phyloP scores from a whole-genome alignment of 1,140 invertebrate species.

The Drosophila auraria region DNA sequence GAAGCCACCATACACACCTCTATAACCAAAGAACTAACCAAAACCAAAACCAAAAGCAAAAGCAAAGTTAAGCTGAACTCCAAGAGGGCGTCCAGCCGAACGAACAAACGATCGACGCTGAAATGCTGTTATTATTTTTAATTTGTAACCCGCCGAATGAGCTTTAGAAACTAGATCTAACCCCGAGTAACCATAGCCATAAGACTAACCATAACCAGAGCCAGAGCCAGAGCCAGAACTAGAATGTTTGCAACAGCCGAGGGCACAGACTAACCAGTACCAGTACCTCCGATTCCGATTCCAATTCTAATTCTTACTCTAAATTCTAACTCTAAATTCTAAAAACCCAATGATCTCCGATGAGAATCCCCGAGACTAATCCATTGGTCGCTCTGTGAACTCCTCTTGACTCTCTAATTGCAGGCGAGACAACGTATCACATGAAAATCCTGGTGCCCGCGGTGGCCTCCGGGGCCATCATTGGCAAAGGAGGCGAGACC shows the following conservation, averaged over 20 bases:
- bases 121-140: conserved; percentile 83
- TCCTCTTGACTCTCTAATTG: conserved; percentile 60
- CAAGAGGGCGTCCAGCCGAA: conserved; percentile 35
- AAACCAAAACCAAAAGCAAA: conserved; percentile 14
- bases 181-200: conserved; percentile 18
- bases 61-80: conserved; percentile 8
- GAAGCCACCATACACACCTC: conserved; percentile 12
- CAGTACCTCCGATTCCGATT: conserved; percentile 7
- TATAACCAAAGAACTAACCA: conserved; percentile 14
- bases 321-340: neutral
- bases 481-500: conserved; percentile 98
- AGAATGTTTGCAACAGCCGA: conserved; percentile 39
- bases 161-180: conserved; percentile 37
- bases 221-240: conserved; percentile 25
- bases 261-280: conserved; percentile 45
- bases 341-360: conserved; percentile 8
- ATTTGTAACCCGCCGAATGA: conserved; percentile 64
- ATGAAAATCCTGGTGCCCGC: conserved; percentile 98
- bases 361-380: conserved; percentile 47
- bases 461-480: conserved; percentile 98
- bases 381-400: conserved; percentile 46
- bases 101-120: conserved; percentile 38
- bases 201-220: neutral
- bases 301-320: conserved; percentile 16
- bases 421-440: conserved; percentile 92